Evolutionary conservation across 1,140 invertebrate genomes (phyloP), one percentile per base, ranked within the genome.

Genomic region (Lysiphlebus fabarum): DNA sequence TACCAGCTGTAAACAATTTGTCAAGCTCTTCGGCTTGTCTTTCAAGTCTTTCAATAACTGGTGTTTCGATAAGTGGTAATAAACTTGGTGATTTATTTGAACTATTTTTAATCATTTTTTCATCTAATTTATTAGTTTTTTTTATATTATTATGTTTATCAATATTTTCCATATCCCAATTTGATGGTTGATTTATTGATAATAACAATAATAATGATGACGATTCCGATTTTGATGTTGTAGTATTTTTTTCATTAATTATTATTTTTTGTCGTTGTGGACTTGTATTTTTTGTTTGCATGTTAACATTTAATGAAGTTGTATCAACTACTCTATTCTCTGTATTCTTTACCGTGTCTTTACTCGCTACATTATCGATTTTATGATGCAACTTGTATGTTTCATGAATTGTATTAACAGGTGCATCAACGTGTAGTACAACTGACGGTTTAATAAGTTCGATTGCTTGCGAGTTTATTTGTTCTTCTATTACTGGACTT

Each of bases 1-100:
- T 72, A 7, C 70, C 73, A 1, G 70, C 69, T 5, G 69, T 69
- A 44, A 76, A 74, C n/a, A 74, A 72, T 45, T 74, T 59, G 43
- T 74, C 72, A 6, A 73, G 54, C 42, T 72, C 70, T 7, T 67
- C 67, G 1, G 58, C 62, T 7, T 65, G 60, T 7, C 65, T 58
- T 8, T 64, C 56, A 11, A 48, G 44, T 34, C 58, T 55, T 5
- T 63, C 63, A 0, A 56, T 56, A 26, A 44, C 62, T 37, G 54
- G 58, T 62, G 59, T 7, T 47, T 58, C 59, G 6, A 55, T 58
- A 8, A 8, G 56, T 6, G 45, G 49, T n/a, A 59, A 33, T 7
- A 9, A 47, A 0, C 36, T 53, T 6, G 11, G 0, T 40, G 40
- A 37, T 10, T 12, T 17, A 7, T 26, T 45, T 12, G 43, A 40